Conservation (phyloP, 2,113 vertebrate species). For the Grallaria varia region DNA sequence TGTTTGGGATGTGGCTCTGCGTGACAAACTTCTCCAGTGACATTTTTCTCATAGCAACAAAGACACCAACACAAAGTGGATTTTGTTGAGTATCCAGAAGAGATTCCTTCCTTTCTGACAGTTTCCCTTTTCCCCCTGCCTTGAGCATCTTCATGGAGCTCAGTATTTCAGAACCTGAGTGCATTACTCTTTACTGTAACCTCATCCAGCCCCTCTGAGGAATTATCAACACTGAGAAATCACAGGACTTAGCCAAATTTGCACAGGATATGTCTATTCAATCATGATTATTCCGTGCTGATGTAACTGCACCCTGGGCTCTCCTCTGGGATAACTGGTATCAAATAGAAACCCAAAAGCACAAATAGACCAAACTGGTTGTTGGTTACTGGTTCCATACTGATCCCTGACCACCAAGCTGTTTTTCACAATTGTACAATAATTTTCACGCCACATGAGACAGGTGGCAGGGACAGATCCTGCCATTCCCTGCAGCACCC, state of each 20-base stretch:
- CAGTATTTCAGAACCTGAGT: neutral
- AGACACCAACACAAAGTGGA: neutral
- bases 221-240: neutral
- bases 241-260: neutral
- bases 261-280: neutral
- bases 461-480: neutral
- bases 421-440: neutral
- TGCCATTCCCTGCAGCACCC: neutral
- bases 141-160: neutral
- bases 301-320: neutral
- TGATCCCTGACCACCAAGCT: neutral
- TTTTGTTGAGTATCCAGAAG: neutral
- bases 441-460: neutral
- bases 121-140: neutral
- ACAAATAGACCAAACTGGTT: neutral
- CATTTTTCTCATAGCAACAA: constrained; percentile 16
- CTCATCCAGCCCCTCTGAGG: neutral
- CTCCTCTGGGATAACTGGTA: neutral
- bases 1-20: neutral
- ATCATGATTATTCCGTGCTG: neutral
- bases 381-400: neutral
- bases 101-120: neutral
- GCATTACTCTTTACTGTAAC: neutral
- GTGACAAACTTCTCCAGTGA: neutral
- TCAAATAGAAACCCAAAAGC: neutral